Evolutionary conservation across 2,888 invertebrate species (phyloP).

Genomic region (Yponomeuta plumbellus): DNA sequence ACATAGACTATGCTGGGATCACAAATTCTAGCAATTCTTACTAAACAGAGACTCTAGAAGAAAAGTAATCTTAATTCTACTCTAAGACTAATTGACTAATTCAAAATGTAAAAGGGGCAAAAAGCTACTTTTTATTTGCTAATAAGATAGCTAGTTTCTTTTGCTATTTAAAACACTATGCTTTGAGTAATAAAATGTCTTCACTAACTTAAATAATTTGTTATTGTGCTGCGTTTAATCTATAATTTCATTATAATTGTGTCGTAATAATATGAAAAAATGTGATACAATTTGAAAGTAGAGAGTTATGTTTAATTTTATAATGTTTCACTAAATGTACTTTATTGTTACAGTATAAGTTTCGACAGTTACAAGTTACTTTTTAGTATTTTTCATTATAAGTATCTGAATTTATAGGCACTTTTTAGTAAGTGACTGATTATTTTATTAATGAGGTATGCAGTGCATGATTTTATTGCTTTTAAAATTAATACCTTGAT

Average conservation of each 20-base stretch:
- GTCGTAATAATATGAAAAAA: not conserved
- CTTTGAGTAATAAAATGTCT: not conserved
- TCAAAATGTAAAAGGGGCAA: slow-evolving; percentile 60
- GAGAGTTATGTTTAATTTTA: not conserved
- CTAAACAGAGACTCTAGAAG: slow-evolving; percentile 34
- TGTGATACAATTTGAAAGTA: not conserved
- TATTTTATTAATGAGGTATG: slow-evolving; percentile 1
- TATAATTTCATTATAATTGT: slow-evolving; percentile 29
- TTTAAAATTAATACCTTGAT: slow-evolving; percentile 1
- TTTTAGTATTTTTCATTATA: slow-evolving; percentile 5
- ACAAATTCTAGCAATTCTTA: slow-evolving; percentile 51
- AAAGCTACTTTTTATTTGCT: slow-evolving; percentile 57
- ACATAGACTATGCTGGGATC: not conserved
- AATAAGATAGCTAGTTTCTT: slow-evolving; percentile 54
- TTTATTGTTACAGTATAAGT: not conserved
- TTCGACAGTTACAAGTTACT: slow-evolving; percentile 1
- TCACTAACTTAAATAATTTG: slow-evolving; percentile 26
- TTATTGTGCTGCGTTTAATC: slow-evolving; percentile 58
- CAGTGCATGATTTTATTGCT: slow-evolving; percentile 3
- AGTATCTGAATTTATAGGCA: slow-evolving; percentile 9
- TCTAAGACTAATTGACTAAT: slow-evolving; percentile 45
- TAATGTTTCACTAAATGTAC: not conserved
- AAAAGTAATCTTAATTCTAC: not conserved
- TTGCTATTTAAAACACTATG: slow-evolving; percentile 2
- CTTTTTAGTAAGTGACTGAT: slow-evolving; percentile 12